Base-by-base conservation (phyloP, 2,888 invertebrate genomes). In the Salpingus planirostris region DNA sequence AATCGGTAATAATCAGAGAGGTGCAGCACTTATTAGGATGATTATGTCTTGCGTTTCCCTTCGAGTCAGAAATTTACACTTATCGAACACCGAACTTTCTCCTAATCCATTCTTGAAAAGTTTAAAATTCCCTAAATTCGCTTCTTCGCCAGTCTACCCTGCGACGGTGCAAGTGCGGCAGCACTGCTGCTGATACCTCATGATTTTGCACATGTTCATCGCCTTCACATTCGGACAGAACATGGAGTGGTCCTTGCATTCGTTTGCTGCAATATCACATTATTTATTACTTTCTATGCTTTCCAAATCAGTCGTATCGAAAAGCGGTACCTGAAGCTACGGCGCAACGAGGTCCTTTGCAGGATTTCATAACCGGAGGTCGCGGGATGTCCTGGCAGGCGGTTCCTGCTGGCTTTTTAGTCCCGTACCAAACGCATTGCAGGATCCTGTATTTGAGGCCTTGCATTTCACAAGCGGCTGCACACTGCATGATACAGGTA, bases 351-450 rank as follows among this genome's bases (percentile, higher is more conserved):
- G 72, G 68, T 39, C 82, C 80, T 51, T 72, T 74, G 64, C 93
- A 93, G 15, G 75, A 68, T 59, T 85, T 81, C 66, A 79, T 76
- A 21, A 89, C 85, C 3, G 75, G 67, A 0, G 92, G 92, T 30
- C 88, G 70, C 1, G 76, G 71, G 47, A 83, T 69, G 38, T 80
- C 77, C 45, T 79, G 77, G 63, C 96, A 96, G 10, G 86, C 86
- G 42, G 83, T 81, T 10, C 85, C 90, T 4, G 92, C 92, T 15
- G 89, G 78, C 52, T 76, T 76, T 49, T 78, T 83, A 11, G 81
- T 84, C 3, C 83, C 81, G 50, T 78, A 81, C 96, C 95, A 97
- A 40, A 93, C 88, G 65, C 96, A 96, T 52, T 87, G 86, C 33
- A 96, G 68, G 46, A 85, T 80, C 47, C 96, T 76, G 59, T 90